Evolutionary conservation across 2,888 invertebrate genomes (phyloP).

Genomic region (Anarsia innoxiella): DNA sequence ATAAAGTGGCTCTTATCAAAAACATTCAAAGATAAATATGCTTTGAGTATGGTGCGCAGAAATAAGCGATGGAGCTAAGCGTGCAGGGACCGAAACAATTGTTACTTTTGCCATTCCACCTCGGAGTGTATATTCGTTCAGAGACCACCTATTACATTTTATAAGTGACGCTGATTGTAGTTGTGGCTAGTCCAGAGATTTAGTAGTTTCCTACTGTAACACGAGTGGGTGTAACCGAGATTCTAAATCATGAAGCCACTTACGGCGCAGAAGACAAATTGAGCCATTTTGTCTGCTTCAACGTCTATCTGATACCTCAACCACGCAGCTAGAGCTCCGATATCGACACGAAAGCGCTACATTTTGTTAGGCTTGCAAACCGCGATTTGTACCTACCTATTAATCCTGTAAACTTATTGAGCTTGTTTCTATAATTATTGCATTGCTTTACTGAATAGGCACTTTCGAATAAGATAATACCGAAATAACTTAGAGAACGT

Average conservation of each 20-base stretch:
- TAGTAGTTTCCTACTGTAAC: slow-evolving; percentile 48
- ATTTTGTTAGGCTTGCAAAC: not conserved
- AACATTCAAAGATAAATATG: too few relatives aligned
- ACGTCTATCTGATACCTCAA: slow-evolving; percentile 32
- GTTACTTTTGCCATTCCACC: too few relatives aligned
- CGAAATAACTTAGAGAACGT: not conserved
- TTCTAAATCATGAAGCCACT: slow-evolving; percentile 59
- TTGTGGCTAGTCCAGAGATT: slow-evolving; percentile 45
- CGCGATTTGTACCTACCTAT: slow-evolving; percentile 5
- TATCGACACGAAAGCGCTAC: slow-evolving; percentile 9
- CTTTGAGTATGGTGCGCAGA: too few relatives aligned
- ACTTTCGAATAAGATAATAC: slow-evolving; percentile 6
- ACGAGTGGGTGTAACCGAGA: slow-evolving; percentile 44
- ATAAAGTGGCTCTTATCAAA: too few relatives aligned
- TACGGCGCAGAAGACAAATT: slow-evolving; percentile 52
- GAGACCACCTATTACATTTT: too few relatives aligned
- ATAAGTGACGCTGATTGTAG: slow-evolving; percentile 39
- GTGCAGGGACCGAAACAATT: too few relatives aligned
- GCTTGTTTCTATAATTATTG: slow-evolving; percentile 4
- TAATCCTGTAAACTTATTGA: slow-evolving; percentile 5
- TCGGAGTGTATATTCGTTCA: too few relatives aligned
- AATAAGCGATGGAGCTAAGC: too few relatives aligned
- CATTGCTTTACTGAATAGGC: slow-evolving; percentile 6
- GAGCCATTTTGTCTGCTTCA: slow-evolving; percentile 48
- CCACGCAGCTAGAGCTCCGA: not conserved